Evolutionary conservation across 1,140 invertebrate species (phyloP).

Genomic region (Conus betulinus): DNA sequence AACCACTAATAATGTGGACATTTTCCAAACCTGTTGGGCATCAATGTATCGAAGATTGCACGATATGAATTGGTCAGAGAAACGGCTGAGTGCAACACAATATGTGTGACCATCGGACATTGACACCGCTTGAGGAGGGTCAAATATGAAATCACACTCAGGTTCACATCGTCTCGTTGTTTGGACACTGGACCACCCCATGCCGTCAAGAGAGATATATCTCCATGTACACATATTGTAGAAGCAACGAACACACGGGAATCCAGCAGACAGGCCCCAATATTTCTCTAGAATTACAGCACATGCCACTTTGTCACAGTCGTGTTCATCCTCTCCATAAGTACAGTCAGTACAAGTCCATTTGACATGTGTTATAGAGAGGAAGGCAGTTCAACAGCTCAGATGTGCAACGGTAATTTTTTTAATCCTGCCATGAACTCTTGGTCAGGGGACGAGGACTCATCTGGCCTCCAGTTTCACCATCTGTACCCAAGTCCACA

Average conservation of each 20-base stretch:
- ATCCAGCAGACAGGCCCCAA: too few species aligned
- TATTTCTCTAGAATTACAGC: too few species aligned
- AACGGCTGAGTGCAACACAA: background rate
- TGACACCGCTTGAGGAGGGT: background rate
- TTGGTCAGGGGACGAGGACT: constrained; percentile 19
- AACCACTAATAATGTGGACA: background rate
- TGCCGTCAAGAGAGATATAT: constrained; percentile 38
- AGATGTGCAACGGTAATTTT: background rate
- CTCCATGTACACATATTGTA: constrained; percentile 7
- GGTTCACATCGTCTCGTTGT: constrained; percentile 14
- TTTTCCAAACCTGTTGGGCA: background rate
- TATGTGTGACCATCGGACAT: background rate
- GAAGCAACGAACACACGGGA: constrained; percentile 16
- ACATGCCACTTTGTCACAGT: background rate
- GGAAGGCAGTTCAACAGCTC: background rate
- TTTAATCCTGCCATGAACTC: too few species aligned
- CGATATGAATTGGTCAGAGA: background rate
- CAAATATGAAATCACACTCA: background rate
- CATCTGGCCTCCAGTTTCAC: background rate
- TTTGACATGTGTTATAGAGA: background rate
- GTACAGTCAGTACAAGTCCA: background rate
- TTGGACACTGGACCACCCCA: constrained; percentile 14
- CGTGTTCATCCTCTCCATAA: background rate
- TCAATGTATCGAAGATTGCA: background rate
- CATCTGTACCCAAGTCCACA: too few species aligned